phyloP scores from a whole-genome alignment of 2,888 invertebrate species.

The Onthophagus sagittarius region DNA sequence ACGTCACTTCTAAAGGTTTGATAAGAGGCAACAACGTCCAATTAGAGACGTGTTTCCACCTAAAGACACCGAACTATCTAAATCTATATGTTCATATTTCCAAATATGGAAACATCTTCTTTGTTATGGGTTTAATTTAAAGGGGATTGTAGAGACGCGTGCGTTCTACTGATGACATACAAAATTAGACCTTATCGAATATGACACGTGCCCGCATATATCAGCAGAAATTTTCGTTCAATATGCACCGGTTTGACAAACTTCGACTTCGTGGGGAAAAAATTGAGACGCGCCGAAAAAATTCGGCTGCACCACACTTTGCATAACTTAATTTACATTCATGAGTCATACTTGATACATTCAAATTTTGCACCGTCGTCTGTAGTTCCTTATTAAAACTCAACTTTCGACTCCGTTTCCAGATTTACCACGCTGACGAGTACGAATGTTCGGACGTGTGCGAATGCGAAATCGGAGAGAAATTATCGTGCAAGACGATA shows the following conservation, averaged over 20 bases:
- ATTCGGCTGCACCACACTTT: background rate
- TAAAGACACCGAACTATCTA: background rate
- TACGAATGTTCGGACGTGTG: conserved; percentile 89
- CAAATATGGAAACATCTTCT: background rate
- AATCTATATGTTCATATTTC: background rate
- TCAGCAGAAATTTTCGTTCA: conserved; percentile 2
- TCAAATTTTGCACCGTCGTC: background rate
- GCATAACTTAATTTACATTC: background rate
- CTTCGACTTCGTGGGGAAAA: conserved; percentile 7
- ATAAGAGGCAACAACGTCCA: background rate
- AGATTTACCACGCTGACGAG: conserved; percentile 81
- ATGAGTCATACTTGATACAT: background rate
- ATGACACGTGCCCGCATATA: background rate
- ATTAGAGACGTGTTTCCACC: background rate
- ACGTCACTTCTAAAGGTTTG: background rate
- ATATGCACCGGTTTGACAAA: conserved; percentile 18
- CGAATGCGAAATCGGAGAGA: conserved; percentile 73
- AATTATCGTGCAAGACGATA: conserved; percentile 81
- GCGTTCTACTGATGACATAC: background rate
- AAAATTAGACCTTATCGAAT: conserved; percentile 1
- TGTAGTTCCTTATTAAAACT: background rate
- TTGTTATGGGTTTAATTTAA: background rate
- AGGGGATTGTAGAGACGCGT: background rate
- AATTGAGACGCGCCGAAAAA: background rate
- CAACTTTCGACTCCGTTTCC: conserved; percentile 39